A percentile compares a stretch with the other conserved stretches of the same genome.
Conservation (phyloP, 2,113 vertebrate genomes). For the Halcyon malimbica region DNA sequence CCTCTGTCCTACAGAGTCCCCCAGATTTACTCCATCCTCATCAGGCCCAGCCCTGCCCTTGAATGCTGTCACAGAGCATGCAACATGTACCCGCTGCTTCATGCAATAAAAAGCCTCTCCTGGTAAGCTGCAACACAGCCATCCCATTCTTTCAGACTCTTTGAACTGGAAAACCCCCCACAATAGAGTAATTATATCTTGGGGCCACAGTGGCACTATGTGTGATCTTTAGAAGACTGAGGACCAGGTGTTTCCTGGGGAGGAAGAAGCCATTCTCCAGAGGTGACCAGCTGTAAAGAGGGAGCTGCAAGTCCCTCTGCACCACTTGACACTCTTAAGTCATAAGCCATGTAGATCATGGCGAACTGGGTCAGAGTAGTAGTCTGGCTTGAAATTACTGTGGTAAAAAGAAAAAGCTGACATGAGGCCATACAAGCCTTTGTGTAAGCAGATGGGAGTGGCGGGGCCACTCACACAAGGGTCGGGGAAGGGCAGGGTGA, state of each 20-base stretch:
- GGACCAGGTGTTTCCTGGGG: background rate
- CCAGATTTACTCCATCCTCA: background rate
- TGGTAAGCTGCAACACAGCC: background rate
- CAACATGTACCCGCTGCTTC: background rate
- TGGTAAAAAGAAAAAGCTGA: background rate
- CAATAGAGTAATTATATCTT: background rate
- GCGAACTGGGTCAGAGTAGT: background rate
- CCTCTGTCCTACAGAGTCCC: background rate
- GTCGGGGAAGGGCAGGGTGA: background rate
- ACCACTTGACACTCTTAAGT: background rate
- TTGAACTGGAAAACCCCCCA: background rate
- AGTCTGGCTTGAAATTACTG: background rate
- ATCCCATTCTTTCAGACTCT: background rate
- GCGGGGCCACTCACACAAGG: background rate
- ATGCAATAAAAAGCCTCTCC: background rate
- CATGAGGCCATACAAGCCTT: background rate
- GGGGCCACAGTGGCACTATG: background rate
- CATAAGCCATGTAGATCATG: background rate
- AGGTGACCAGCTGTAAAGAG: background rate
- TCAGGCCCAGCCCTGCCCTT: background rate
- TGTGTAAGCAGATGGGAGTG: background rate
- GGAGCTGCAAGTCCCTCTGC: background rate
- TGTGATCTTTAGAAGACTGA: background rate
- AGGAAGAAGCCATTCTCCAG: background rate
- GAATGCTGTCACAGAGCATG: fast-evolving